phyloP scores from a whole-genome alignment of 92 coral and sea anemone species.

The Palythoa heliodiscus region DNA sequence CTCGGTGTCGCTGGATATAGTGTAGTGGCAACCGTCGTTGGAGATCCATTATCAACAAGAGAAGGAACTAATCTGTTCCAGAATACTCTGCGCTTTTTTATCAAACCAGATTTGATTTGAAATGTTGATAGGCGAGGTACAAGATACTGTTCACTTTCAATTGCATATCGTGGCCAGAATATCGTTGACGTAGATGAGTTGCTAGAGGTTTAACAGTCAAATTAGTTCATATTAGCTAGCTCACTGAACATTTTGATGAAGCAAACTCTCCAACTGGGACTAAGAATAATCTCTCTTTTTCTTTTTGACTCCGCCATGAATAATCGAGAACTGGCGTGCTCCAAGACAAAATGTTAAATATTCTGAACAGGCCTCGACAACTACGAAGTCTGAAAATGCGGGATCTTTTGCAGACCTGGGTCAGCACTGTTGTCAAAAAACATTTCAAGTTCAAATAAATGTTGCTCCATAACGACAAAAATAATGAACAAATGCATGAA shows the following conservation, averaged over 20 bases:
- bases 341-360: no score
- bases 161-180: not conserved
- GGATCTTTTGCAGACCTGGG: no score
- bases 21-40: not conserved
- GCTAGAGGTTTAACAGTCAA: not conserved
- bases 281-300: no score
- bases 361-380: no score
- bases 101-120: not conserved
- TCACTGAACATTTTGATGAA: not conserved
- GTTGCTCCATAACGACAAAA: no score
- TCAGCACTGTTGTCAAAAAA: no score
- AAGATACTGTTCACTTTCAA: constrained; percentile 1
- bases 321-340: no score
- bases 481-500: no score
- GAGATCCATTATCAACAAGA: not conserved
- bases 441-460: no score
- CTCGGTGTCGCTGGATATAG: not conserved
- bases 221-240: not conserved
- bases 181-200: not conserved
- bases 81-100: constrained; percentile 3
- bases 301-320: no score
- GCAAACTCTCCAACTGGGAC: no score
- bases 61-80: constrained; percentile 5
- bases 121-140: not conserved
- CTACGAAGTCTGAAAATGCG: no score